These are phyloP conservation scores for Anoplophora glabripennis DNA, from an alignment of 1,140 invertebrate genomes.

Conservation along the genomic window DNA sequence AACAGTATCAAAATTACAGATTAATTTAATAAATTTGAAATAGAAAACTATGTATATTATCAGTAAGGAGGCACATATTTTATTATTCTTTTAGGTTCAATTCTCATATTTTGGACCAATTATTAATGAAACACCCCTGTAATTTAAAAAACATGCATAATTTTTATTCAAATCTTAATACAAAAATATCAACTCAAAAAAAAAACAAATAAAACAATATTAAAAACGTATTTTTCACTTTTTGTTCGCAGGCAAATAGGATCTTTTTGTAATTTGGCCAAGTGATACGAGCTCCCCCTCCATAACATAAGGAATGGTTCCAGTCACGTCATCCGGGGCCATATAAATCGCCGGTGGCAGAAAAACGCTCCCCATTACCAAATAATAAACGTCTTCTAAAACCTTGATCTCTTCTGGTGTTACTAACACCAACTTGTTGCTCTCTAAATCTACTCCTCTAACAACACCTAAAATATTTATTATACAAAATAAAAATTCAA, in stretches of 20 bases:
- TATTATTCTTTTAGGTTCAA: too few relatives aligned
- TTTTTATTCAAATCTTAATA: too few relatives aligned
- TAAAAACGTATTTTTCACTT: neutral
- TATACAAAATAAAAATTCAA: too few relatives aligned
- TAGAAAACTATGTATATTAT: too few relatives aligned
- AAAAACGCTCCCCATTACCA: constrained; percentile 35
- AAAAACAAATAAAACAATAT: too few relatives aligned
- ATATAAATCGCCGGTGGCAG: constrained; percentile 43
- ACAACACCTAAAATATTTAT: constrained; percentile 39
- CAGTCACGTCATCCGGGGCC: constrained; percentile 28
- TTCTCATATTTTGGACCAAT: too few relatives aligned
- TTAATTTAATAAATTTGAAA: too few relatives aligned
- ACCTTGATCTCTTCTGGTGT: constrained; percentile 32
- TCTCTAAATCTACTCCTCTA: constrained; percentile 34
- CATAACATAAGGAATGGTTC: constrained; percentile 38
- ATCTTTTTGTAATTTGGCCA: constrained; percentile 38
- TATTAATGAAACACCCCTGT: too few relatives aligned
- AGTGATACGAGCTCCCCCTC: constrained; percentile 31
- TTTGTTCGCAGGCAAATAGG: constrained; percentile 29
- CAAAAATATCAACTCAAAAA: too few relatives aligned
- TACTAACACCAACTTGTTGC: constrained; percentile 34
- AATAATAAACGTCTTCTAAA: constrained; percentile 35
- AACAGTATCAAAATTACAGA: too few relatives aligned
- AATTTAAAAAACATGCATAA: too few relatives aligned
- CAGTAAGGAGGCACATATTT: too few relatives aligned